Evolutionary conservation across 2,888 invertebrate genomes (phyloP).

Genomic region (Bedellia somnulentella): DNA sequence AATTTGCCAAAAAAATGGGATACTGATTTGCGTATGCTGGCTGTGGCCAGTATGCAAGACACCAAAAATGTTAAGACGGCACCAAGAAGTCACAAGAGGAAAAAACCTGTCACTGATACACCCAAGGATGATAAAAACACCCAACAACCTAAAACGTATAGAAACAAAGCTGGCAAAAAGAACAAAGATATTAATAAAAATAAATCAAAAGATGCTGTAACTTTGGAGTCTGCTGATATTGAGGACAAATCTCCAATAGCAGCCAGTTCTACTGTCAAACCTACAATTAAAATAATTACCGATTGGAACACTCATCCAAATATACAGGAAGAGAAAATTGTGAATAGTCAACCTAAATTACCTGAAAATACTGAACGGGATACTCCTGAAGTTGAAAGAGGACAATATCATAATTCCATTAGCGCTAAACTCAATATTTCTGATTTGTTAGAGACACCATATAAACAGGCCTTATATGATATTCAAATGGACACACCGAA

Average conservation of each 20-base stretch:
- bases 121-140: slow-evolving; percentile 12
- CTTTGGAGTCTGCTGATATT: slow-evolving; percentile 13
- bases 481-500: slow-evolving; percentile 60
- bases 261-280: slow-evolving; percentile 16
- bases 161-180: background rate
- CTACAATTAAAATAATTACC: slow-evolving; percentile 29
- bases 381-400: slow-evolving; percentile 43
- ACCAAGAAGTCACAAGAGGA: background rate
- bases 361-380: slow-evolving; percentile 22
- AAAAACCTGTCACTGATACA: slow-evolving; percentile 11
- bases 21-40: slow-evolving; percentile 33
- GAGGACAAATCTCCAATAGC: background rate
- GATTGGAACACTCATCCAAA: slow-evolving; percentile 10
- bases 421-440: slow-evolving; percentile 46
- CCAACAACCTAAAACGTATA: slow-evolving; percentile 9
- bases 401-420: slow-evolving; percentile 38
- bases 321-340: slow-evolving; percentile 19
- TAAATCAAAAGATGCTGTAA: slow-evolving; percentile 13
- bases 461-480: slow-evolving; percentile 49
- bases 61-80: slow-evolving; percentile 3
- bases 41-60: slow-evolving; percentile 9
- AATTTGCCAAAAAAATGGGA: slow-evolving; percentile 29
- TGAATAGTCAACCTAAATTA: slow-evolving; percentile 10
- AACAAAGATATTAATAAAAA: slow-evolving; percentile 12
- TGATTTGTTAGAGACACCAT: slow-evolving; percentile 60